Evolutionary conservation across 2,888 invertebrate genomes (phyloP).

Genomic region (Steinernema carpocapsae): DNA sequence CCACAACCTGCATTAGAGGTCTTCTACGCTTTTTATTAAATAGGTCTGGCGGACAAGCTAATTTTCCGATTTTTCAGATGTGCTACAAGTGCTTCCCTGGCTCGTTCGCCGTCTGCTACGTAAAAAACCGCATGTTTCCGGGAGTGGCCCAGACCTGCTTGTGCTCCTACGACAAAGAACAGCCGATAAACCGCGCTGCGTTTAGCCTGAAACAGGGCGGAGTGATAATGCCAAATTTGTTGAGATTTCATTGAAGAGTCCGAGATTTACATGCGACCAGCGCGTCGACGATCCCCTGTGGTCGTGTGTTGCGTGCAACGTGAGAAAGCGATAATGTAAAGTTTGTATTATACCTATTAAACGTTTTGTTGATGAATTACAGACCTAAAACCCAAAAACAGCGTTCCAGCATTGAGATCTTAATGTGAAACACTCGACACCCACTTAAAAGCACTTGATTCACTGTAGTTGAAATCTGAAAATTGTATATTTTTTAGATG

Average conservation of each 20-base stretch:
- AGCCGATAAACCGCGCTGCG: conserved; percentile 38
- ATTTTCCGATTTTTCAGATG: conserved; percentile 39
- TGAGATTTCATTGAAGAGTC: not conserved
- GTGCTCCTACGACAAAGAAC: conserved; percentile 42
- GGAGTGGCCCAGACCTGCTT: conserved; percentile 41
- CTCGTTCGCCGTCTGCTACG: conserved; percentile 40
- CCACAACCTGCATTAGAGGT: too few relatives aligned
- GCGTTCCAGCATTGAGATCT: too few relatives aligned
- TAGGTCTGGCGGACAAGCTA: too few relatives aligned
- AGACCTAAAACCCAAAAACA: too few relatives aligned
- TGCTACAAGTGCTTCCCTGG: conserved; percentile 39
- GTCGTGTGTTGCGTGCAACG: not conserved
- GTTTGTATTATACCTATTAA: conserved; percentile 3
- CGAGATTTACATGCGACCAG: not conserved
- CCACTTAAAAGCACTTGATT: too few relatives aligned
- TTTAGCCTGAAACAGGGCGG: conserved; percentile 40
- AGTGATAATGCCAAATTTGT: conserved; percentile 15
- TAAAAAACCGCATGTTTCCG: conserved; percentile 38
- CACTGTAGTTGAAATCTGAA: too few relatives aligned
- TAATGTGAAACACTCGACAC: too few relatives aligned
- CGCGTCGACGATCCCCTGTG: not conserved
- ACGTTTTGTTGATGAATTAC: not conserved
- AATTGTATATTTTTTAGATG: too few relatives aligned
- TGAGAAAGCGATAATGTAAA: not conserved
- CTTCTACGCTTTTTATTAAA: too few relatives aligned